A percentile compares a stretch with the other conserved stretches of the same genome.
Evolutionary conservation across 1,140 invertebrate genomes (phyloP).

Genomic region (Medauroidea extradentata): DNA sequence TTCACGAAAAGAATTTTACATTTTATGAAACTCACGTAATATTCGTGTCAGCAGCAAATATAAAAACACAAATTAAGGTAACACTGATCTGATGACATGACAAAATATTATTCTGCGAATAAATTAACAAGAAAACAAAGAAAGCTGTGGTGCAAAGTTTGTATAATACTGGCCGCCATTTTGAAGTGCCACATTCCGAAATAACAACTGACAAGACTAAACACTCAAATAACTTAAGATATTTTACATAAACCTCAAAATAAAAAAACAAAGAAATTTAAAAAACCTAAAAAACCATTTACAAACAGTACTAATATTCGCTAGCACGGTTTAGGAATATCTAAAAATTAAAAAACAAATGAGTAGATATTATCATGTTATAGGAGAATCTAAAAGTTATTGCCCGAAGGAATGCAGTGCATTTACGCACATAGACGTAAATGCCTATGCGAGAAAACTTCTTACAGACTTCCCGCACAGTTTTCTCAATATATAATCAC

Average conservation of each 20-base stretch:
- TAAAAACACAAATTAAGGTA: background rate
- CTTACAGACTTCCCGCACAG: no score
- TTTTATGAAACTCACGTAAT: background rate
- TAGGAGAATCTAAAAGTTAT: no score
- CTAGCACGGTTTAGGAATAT: no score
- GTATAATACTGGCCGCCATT: conserved; percentile 56
- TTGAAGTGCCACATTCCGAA: conserved; percentile 58
- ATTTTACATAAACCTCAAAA: background rate
- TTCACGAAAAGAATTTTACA: background rate
- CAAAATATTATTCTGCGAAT: background rate
- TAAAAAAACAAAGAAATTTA: background rate
- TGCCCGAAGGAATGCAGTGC: no score
- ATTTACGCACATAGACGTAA: no score
- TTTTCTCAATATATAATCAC: no score
- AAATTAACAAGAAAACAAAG: conserved; percentile 10
- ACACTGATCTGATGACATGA: background rate
- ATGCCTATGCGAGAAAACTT: no score
- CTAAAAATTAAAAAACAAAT: no score
- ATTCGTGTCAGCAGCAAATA: background rate
- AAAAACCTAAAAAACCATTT: no score
- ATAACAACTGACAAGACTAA: conserved; percentile 8
- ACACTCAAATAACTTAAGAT: background rate
- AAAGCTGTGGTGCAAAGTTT: conserved; percentile 43
- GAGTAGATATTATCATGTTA: no score
- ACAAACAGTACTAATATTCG: no score